Base-by-base conservation (phyloP, 2,888 invertebrate genomes). In the Sinohyriopsis cumingii region DNA sequence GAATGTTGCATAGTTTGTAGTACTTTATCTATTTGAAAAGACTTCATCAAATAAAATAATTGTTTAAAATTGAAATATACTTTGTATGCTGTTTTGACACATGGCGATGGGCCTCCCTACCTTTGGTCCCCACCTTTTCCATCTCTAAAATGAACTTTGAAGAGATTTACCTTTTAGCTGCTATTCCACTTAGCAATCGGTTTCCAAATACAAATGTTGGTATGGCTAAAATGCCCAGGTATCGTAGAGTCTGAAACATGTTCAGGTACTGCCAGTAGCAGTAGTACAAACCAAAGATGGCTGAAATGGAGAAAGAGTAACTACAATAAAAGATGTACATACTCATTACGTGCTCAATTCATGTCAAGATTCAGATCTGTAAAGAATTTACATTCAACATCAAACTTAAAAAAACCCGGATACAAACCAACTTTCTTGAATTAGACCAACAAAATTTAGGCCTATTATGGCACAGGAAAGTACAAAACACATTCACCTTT, bases 211-310 rank as follows among this genome's bases (percentile, higher is more conserved):
- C 93, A 93, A 99, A 98, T 69, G 98, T 98, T 79, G 97, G 92
- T 57, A 94, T 92, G 70, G 94, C 97, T 69, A 99, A 92, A 72
- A 95, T 94, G 79, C 95, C 92, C 84, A 99, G 92, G 91, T 96
- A 96, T 82, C 96, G 95, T 84, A 97, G 92, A 24, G 99, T 98
- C 80, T 95, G 94, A 92, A 99, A 99, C 99, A 99, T 99, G 87
- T 96, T 94, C 83, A 99, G 92, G 88, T 94, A 93, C 82, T 97
- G 91, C 98, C 98, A 99, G 92, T 99, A 97, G 84, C 95, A 91
- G 67, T 93, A 94, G 91, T 98, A 99, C 68, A 99, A 93, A 0
- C 92, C 92, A 86, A 99, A 94, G 70, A 98, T 96, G 53, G 93
- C 95, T 95, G 91, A 22, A 91, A 91, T 78, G 45, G 45, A 76